Evolutionary conservation across 2,797 vertebrate species (phyloP).

Genomic region (Pseudocheirus occidentalis): DNA sequence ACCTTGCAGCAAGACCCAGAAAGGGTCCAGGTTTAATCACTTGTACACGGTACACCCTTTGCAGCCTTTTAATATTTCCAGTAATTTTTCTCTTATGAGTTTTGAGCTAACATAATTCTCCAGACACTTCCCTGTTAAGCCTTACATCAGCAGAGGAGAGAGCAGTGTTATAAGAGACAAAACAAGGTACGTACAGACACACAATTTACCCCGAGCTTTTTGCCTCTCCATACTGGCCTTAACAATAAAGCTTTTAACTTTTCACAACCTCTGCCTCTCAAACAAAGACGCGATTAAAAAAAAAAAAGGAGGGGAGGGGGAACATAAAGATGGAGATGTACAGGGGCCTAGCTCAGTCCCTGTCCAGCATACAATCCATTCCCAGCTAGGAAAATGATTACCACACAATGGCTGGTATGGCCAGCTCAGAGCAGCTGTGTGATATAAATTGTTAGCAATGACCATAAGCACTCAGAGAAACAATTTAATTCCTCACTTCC

Average conservation of each 20-base stretch:
- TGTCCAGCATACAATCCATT: conserved; percentile 77
- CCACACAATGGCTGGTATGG: conserved; percentile 80
- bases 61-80: conserved; percentile 70
- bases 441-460: conserved; percentile 97
- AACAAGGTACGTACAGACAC: conserved; percentile 28
- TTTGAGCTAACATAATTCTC: conserved; percentile 63
- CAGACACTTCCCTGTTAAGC: not conserved
- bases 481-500: conserved; percentile 99
- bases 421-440: conserved; percentile 89
- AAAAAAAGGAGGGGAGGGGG: not conserved
- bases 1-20: conserved; percentile 69
- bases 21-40: conserved; percentile 42
- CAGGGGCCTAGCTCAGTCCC: conserved; percentile 66
- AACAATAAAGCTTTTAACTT: conserved; percentile 63
- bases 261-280: conserved; percentile 65
- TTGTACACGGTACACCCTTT: conserved; percentile 62
- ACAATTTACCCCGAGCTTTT: conserved; percentile 3
- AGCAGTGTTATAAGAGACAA: rapidly evolving
- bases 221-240: conserved; percentile 3
- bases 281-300: conserved; percentile 79
- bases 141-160: conserved; percentile 43
- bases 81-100: conserved; percentile 79
- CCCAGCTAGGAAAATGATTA: conserved; percentile 83
- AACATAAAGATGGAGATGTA: conserved; percentile 53
- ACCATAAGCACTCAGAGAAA: conserved; percentile 99